Evolutionary conservation across 2,797 vertebrate species (phyloP), one percentile per base, ranked within the genome.

Genomic region (Diceros bicornis): DNA sequence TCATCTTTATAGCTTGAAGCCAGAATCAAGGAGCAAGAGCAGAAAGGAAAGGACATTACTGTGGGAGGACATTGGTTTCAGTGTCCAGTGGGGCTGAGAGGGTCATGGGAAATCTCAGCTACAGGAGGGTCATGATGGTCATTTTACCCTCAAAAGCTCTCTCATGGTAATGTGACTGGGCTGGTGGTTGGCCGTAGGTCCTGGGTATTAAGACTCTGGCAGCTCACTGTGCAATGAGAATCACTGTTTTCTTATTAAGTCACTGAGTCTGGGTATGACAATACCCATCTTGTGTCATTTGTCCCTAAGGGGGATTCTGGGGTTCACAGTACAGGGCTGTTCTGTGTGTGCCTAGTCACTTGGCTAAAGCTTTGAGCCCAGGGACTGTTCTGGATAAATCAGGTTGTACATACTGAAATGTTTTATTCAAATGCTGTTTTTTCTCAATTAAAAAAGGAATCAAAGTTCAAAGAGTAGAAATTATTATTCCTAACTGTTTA

Each of bases 341-440:
- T 84, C 17, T 69, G 20, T 83, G 0, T n/a, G 50, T 34, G 23
- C 32, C 47, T 50, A n/a, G 13, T 69, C 34, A 59, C 50, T 91
- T 85, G 74, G 16, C 27, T 72, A 74, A 64, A 16, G 25, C 62
- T 86, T 93, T 93, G 20, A 83, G 44, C 10, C 29, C 34, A 83
- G 69, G 10, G 5, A 59, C 18, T 77, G 1, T 92, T 95, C 29
- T 69, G 37, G 75, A 71, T 29, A 75, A 87, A 87, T 57, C 84
- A 87, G 50, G 10, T 79, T 62, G 5, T 55, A 52, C 3, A 93
- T 87, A 79, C 8, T 41, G 37, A 86, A 97, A 69, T 82, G n/a
- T 90, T 64, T 89, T 93, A 66, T 93, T 94, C n/a, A 94, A 78
- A 79, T 71, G 21, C 29, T 89, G 0, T 34, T 93, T 27, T 85